Evolutionary conservation across 2,797 vertebrate species (phyloP).

Genomic region (Serranus cabrilla): DNA sequence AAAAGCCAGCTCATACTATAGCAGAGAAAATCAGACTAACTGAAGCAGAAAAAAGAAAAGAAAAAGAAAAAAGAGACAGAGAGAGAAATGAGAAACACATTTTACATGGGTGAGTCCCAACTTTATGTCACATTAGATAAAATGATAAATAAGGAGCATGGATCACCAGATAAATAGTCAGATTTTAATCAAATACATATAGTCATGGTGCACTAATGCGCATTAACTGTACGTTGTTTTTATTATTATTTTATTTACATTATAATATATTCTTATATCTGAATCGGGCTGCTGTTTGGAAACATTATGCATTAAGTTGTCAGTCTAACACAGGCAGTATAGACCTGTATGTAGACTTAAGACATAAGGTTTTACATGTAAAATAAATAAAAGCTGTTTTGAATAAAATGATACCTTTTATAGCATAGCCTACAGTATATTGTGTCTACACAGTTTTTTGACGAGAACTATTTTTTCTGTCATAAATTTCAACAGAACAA

Average conservation of each 20-base stretch:
- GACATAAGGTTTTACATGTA: not conserved
- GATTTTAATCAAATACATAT: not conserved
- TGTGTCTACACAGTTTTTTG: not conserved
- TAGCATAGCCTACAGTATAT: not conserved
- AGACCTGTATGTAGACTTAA: not conserved
- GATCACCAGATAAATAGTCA: constrained; percentile 4
- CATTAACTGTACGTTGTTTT: not conserved
- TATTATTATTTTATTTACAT: not conserved
- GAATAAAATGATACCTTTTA: not conserved
- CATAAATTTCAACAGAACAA: constrained; percentile 9
- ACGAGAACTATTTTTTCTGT: not conserved
- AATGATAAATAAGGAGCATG: not conserved
- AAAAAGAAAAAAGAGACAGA: not conserved
- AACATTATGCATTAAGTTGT: not conserved
- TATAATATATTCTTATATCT: constrained; percentile 3
- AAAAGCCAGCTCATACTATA: not conserved
- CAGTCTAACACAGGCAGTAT: not conserved
- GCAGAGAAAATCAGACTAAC: constrained; percentile 2
- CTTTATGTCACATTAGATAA: constrained; percentile 17
- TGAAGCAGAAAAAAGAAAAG: not conserved
- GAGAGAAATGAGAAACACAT: constrained; percentile 24
- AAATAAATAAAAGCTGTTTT: not conserved
- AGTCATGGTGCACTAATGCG: not conserved
- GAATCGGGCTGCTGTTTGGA: not conserved
- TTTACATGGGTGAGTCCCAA: not conserved